Base-by-base conservation (phyloP, 2,113 vertebrate genomes). In the Paradisaea rubra region DNA sequence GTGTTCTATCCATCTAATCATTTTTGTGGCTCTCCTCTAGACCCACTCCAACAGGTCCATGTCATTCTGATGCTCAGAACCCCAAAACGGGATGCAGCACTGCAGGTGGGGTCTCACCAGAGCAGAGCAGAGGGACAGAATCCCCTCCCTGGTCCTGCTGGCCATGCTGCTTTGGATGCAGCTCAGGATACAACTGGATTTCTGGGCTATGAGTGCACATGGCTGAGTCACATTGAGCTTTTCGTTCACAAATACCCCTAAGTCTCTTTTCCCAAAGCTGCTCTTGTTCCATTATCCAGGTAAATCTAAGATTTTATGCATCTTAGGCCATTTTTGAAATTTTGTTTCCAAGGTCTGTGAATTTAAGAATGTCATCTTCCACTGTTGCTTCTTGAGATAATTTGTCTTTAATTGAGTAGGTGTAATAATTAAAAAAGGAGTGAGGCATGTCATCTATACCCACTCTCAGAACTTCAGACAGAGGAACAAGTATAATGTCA, bases 151-250 rank as follows among this genome's bases (percentile, higher is more conserved):
- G 2, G 10, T 14, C 47, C 24, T 61, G 27, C 22, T 64, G 54
- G 3, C 39, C 13, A 9, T 4, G 0, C 19, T 30, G 69, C 45
- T 81, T 9, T 81, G 47, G 41, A 13, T 82, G 70, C 47, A 41
- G 41, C 21, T 7, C 21, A 11, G n/a, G 16, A 27, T 3, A 9
- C 1, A 0, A 2, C 2, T 68, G 70, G 11, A 10, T 69, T 0
- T 76, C n/a, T 54, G 24, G n/a, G 7, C 30, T 35, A 24, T 0
- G 1, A 47, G 11, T 30, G n/a, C 21, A 0, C 4, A 4, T 41
- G 35, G 25, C 11, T 49, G 47, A 0, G 3, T 76, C 47, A 13
- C 27, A 35, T 0, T 54, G 21, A 69, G 8, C 21, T 41, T 76
- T 45, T 54, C 0, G 0, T 76, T 59, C 24, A 53, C 30, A 47